A percentile compares a stretch with the other conserved stretches of the same genome.
Conservation (phyloP, 2,797 vertebrate species). For the Sebastes itinus region DNA sequence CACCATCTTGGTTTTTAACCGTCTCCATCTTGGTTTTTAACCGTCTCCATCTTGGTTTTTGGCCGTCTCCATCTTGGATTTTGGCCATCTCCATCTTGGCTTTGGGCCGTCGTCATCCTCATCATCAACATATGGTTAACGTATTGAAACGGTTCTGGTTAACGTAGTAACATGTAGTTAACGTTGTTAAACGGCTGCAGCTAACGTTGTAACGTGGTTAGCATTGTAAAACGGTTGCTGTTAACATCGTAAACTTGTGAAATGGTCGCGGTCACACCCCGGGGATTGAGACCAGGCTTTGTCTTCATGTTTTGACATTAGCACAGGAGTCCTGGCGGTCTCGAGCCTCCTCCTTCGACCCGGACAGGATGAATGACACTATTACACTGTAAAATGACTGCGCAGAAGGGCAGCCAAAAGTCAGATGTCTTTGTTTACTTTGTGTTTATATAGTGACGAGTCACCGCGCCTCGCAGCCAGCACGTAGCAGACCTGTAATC, state of each 20-base stretch:
- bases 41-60: too few species aligned
- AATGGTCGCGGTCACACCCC: too few species aligned
- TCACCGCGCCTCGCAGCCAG: conserved; percentile 39
- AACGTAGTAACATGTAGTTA: too few species aligned
- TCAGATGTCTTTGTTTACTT: conserved; percentile 71
- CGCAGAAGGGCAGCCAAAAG: conserved; percentile 64
- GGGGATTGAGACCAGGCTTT: fast-evolving
- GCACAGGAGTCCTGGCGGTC: conserved; percentile 2
- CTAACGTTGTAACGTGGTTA: too few species aligned
- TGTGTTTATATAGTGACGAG: conserved; percentile 60
- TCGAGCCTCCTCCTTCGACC: neutral
- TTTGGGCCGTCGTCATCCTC: too few species aligned
- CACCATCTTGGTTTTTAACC: fast-evolving
- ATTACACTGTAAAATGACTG: conserved; percentile 41
- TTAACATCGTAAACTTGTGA: too few species aligned
- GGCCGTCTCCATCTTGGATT: fast-evolving
- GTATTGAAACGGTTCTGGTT: too few species aligned
- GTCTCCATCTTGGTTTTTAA: too few species aligned
- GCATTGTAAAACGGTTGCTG: too few species aligned
- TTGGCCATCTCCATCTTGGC: too few species aligned
- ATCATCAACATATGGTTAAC: too few species aligned
- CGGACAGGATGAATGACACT: conserved; percentile 46
- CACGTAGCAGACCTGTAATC: conserved; percentile 56
- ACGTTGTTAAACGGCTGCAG: too few species aligned
- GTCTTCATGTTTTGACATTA: neutral